Evolutionary conservation across 2,797 vertebrate genomes (phyloP).

Genomic region (Scolopax rusticola): DNA sequence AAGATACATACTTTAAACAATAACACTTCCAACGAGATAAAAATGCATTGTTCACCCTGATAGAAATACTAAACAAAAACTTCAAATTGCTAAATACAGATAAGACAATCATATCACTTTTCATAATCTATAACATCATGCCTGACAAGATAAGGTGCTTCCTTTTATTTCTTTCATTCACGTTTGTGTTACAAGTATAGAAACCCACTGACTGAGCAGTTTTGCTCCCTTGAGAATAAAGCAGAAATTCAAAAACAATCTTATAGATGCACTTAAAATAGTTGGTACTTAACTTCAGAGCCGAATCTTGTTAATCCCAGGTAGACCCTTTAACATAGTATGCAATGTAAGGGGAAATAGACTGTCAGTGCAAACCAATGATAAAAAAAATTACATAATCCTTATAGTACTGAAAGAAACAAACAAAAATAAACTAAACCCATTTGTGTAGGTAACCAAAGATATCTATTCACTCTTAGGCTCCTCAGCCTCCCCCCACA

Average conservation of each 20-base stretch:
- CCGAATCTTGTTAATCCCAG: background rate
- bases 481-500: background rate
- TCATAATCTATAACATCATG: constrained; percentile 1
- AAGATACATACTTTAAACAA: constrained; percentile 50
- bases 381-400: background rate
- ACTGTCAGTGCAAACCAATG: background rate
- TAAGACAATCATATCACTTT: constrained; percentile 1
- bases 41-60: background rate
- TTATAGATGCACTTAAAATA: background rate
- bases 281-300: background rate
- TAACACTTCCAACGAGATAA: constrained; percentile 46
- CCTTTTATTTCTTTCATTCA: constrained; percentile 53
- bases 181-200: background rate
- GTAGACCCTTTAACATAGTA: background rate
- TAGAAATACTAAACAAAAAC: constrained; percentile 28
- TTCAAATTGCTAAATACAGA: background rate
- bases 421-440: background rate
- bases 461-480: fast-evolving
- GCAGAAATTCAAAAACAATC: background rate
- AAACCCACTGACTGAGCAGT: background rate
- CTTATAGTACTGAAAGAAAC: background rate
- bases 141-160: constrained; percentile 23
- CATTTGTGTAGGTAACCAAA: background rate
- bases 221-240: constrained; percentile 24
- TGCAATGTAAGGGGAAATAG: background rate